These are phyloP conservation scores for Lota lota DNA, from an alignment of 2,113 vertebrate species.

Conservation along the genomic window DNA sequence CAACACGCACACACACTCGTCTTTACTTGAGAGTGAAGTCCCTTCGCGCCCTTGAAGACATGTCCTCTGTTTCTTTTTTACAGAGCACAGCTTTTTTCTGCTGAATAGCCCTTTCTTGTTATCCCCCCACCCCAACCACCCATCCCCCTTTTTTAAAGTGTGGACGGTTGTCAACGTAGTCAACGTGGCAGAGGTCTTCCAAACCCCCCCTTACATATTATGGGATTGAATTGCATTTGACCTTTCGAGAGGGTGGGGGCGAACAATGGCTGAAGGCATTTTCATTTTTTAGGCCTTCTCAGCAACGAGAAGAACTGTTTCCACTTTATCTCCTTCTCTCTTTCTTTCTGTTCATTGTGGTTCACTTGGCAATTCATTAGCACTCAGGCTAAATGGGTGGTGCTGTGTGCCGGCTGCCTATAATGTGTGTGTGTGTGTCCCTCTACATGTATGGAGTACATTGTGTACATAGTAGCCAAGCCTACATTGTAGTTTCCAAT, in stretches of 20 bases:
- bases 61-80: slow-evolving; percentile 44
- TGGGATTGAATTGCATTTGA: slow-evolving; percentile 76
- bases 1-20: not conserved
- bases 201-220: slow-evolving; percentile 45
- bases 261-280: slow-evolving; percentile 75
- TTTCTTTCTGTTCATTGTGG: slow-evolving; percentile 34
- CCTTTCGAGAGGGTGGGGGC: slow-evolving; percentile 61
- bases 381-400: too few relatives aligned
- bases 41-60: slow-evolving; percentile 54
- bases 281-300: slow-evolving; percentile 66
- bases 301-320: not conserved
- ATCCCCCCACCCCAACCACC: slow-evolving; percentile 1
- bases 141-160: slow-evolving; percentile 52
- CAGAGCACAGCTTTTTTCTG: slow-evolving; percentile 61
- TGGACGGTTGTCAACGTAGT: slow-evolving; percentile 46
- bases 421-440: too few relatives aligned
- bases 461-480: too few relatives aligned
- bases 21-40: slow-evolving; percentile 12
- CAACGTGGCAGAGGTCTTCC: slow-evolving; percentile 14
- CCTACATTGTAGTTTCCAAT: too few relatives aligned
- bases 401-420: too few relatives aligned
- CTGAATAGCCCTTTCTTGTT: slow-evolving; percentile 71
- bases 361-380: too few relatives aligned
- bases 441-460: too few relatives aligned
- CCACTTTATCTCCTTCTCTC: too few relatives aligned